Evolutionary conservation across 2,797 vertebrate species (phyloP).

Genomic region (Chromobotia macracanthus): DNA sequence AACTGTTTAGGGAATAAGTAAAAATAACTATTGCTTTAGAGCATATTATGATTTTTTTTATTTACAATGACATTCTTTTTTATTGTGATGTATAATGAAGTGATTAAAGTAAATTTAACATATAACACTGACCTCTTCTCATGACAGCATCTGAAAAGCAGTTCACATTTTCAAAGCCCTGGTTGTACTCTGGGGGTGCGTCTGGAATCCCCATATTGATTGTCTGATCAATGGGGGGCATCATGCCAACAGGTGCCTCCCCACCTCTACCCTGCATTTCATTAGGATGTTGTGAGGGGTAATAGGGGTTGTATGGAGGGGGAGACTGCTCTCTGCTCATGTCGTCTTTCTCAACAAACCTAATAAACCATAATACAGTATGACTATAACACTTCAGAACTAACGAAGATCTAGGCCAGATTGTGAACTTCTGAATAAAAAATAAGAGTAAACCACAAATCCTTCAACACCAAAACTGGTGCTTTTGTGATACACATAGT

Average conservation of each 20-base stretch:
- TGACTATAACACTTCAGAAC: too few relatives aligned
- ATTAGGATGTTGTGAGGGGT: slow-evolving; percentile 28
- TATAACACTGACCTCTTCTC: slow-evolving; percentile 70
- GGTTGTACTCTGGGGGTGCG: too few relatives aligned
- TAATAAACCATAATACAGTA: neutral
- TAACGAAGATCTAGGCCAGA: too few relatives aligned
- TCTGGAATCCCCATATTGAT: too few relatives aligned
- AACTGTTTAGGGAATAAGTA: neutral
- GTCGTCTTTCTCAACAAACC: slow-evolving; percentile 51
- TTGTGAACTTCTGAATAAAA: too few relatives aligned
- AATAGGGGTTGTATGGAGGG: slow-evolving; percentile 63
- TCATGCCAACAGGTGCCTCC: slow-evolving; percentile 58
- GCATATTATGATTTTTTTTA: too few relatives aligned
- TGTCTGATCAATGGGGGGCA: slow-evolving; percentile 57
- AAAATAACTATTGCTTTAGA: neutral
- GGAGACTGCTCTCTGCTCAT: slow-evolving; percentile 36
- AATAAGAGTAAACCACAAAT: neutral
- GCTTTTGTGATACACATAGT: neutral
- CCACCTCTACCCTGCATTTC: slow-evolving; percentile 61
- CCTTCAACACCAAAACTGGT: neutral
- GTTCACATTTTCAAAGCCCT: too few relatives aligned
- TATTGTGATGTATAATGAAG: neutral
- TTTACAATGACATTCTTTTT: neutral
- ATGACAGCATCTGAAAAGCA: slow-evolving; percentile 63
- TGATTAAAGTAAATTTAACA: neutral